phyloP scores from a whole-genome alignment of 2,797 vertebrate species.

The Xiphophorus birchmanni region DNA sequence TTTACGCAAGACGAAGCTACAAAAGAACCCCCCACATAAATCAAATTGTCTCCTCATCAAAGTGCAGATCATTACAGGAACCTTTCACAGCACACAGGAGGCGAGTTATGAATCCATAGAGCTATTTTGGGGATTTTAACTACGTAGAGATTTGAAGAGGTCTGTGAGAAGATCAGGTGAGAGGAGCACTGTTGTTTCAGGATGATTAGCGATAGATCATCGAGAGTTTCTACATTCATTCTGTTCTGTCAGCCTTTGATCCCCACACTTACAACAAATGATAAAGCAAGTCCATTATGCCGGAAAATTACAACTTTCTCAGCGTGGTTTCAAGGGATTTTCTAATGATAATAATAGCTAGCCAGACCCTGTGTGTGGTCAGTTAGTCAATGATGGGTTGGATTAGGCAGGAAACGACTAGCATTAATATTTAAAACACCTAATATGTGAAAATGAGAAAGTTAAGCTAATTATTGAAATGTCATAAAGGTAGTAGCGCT shows the following conservation, averaged over 20 bases:
- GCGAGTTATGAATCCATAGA: constrained; percentile 24
- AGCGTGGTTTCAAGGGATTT: constrained; percentile 5
- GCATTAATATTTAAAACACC: background rate
- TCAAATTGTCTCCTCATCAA: constrained; percentile 1
- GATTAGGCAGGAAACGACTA: background rate
- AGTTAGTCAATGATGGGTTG: no score
- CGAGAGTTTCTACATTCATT: background rate
- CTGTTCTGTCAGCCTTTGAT: background rate
- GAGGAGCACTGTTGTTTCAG: background rate
- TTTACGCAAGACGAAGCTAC: constrained; percentile 2
- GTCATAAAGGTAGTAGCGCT: background rate
- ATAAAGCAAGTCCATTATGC: background rate
- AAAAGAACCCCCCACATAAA: background rate
- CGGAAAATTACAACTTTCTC: background rate
- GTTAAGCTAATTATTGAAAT: background rate
- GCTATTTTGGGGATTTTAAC: constrained; percentile 41
- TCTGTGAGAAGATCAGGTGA: background rate
- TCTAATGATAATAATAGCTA: background rate
- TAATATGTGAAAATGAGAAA: background rate
- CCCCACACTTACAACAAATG: background rate
- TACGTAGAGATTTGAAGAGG: constrained; percentile 15
- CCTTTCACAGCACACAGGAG: constrained; percentile 29
- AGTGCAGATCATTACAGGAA: constrained; percentile 12
- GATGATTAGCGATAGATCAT: background rate
- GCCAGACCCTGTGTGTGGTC: background rate